phyloP scores from a whole-genome alignment of 2,113 vertebrate species.

The Benthochromis sp. region DNA sequence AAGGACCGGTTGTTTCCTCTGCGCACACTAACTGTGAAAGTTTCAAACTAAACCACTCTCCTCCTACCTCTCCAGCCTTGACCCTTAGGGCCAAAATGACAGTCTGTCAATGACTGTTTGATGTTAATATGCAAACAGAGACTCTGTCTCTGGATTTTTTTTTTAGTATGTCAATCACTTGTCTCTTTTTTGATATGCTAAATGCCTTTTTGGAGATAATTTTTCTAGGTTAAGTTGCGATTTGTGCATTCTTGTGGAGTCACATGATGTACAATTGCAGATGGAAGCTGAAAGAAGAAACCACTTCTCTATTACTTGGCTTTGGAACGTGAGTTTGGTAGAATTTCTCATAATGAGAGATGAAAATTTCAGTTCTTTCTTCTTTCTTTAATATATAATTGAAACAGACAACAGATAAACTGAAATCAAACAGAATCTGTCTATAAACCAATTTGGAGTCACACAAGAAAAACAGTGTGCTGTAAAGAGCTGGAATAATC shows the following conservation, averaged over 20 bases:
- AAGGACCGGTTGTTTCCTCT: not conserved
- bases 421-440: not conserved
- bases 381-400: not conserved
- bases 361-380: not conserved
- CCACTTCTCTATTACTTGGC: constrained; percentile 2
- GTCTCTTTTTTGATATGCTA: not conserved
- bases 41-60: not conserved
- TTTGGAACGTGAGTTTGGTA: not conserved
- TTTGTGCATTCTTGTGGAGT: not conserved
- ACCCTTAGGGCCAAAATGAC: not conserved
- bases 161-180: not conserved
- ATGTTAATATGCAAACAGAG: not conserved
- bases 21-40: not conserved
- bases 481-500: not conserved
- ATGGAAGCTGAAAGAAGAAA: not conserved
- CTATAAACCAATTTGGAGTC: not conserved
- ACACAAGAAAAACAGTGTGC: not conserved
- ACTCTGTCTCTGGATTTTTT: not conserved
- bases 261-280: not conserved
- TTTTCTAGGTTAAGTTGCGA: not conserved
- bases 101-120: not conserved
- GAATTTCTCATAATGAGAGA: not conserved
- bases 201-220: not conserved
- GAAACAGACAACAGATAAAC: not conserved
- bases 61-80: not conserved